Evolutionary conservation across 2,888 invertebrate species (phyloP).

Genomic region (Heliconius ismenius): DNA sequence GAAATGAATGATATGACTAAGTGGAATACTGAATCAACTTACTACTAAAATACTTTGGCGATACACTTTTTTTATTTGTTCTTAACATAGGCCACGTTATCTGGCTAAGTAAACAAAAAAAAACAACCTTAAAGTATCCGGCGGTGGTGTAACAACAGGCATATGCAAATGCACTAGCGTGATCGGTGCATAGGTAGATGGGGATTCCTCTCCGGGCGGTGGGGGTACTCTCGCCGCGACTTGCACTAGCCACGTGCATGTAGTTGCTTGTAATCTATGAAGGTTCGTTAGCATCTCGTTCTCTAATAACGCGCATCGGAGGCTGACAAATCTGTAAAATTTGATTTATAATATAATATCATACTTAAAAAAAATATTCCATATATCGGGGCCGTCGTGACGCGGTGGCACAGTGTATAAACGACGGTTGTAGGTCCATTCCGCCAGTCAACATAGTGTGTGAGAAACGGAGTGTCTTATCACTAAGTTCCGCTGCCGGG

Average conservation of each 20-base stretch:
- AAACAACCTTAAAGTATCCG: constrained; percentile 84
- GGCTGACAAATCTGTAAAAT: constrained; percentile 83
- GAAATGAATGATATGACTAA: too few relatives aligned
- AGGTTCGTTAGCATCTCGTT: constrained; percentile 86
- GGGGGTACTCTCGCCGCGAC: constrained; percentile 82
- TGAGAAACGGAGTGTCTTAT: not conserved
- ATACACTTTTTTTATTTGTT: too few relatives aligned
- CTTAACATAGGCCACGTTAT: too few relatives aligned
- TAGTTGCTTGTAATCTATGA: constrained; percentile 89
- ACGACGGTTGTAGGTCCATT: not conserved
- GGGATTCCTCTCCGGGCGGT: constrained; percentile 58
- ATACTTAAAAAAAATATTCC: not conserved
- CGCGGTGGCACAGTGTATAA: not conserved
- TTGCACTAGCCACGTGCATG: constrained; percentile 92
- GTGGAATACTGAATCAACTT: too few relatives aligned
- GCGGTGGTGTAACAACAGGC: constrained; percentile 84
- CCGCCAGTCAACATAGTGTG: not conserved
- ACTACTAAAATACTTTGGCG: too few relatives aligned
- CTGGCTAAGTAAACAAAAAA: not conserved
- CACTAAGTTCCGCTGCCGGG: not conserved
- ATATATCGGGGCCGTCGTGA: not conserved
- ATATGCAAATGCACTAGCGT: constrained; percentile 80
- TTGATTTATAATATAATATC: too few relatives aligned
- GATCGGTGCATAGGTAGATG: constrained; percentile 83
- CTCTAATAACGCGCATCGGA: constrained; percentile 89